Evolutionary conservation across 2,797 vertebrate genomes (phyloP).

Genomic region (Pygocentrus nattereri): DNA sequence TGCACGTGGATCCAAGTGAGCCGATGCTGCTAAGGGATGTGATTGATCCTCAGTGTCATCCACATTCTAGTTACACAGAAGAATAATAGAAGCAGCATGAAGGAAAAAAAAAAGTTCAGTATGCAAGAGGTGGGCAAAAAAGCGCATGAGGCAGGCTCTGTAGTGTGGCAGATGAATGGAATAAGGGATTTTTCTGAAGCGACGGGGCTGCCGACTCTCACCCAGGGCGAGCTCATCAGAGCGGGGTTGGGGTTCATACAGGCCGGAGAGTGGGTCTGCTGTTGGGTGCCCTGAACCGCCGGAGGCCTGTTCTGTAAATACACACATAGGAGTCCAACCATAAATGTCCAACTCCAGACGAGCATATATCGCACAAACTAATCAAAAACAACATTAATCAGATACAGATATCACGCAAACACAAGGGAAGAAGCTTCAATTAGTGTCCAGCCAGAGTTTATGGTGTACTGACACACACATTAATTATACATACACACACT

Average conservation of each 20-base stretch:
- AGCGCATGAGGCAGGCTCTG: background rate
- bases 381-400: slow-evolving; percentile 1
- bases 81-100: background rate
- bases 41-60: background rate
- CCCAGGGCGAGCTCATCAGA: slow-evolving; percentile 83
- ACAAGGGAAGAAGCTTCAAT: slow-evolving; percentile 34
- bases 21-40: background rate
- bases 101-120: background rate
- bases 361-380: background rate
- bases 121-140: background rate
- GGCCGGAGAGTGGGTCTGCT: slow-evolving; percentile 73
- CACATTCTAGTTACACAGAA: background rate
- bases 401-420: background rate
- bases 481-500: background rate
- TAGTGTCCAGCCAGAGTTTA: slow-evolving; percentile 6
- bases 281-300: slow-evolving; percentile 77
- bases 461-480: background rate
- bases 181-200: slow-evolving; percentile 26
- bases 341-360: slow-evolving; percentile 61
- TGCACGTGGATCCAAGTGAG: background rate
- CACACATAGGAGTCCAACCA: slow-evolving; percentile 67
- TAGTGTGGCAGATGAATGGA: background rate
- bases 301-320: slow-evolving; percentile 80
- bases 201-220: slow-evolving; percentile 65
- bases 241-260: slow-evolving; percentile 72